Conservation (phyloP, 2,888 invertebrate genomes). For the Bombylius discolor region DNA sequence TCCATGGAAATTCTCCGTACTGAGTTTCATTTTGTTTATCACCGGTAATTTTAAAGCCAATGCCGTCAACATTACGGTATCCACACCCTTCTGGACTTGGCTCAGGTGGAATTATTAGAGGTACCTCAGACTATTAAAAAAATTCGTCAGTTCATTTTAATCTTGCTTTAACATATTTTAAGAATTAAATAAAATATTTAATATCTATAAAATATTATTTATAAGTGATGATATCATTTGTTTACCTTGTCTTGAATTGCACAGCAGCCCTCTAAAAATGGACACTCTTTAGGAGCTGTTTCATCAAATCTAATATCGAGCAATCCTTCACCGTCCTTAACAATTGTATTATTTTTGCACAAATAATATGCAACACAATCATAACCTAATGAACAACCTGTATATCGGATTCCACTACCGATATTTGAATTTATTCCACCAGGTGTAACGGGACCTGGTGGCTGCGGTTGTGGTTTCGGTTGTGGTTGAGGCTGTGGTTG, state of each 20-base stretch:
- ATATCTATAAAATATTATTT: too few relatives aligned
- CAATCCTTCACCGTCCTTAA: conserved; percentile 55
- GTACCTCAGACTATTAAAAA: too few relatives aligned
- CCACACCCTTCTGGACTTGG: conserved; percentile 46
- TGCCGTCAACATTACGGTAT: conserved; percentile 55
- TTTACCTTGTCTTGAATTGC: neutral
- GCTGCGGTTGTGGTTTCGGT: neutral
- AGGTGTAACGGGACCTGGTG: neutral
- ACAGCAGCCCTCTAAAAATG: neutral
- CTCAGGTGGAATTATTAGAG: conserved; percentile 23
- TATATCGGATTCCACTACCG: neutral
- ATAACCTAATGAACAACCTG: conserved; percentile 36
- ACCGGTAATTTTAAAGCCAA: conserved; percentile 55
- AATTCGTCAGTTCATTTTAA: too few relatives aligned
- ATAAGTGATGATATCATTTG: too few relatives aligned
- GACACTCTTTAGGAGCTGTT: conserved; percentile 16
- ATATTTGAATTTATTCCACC: neutral
- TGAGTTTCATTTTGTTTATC: conserved; percentile 53
- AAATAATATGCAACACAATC: conserved; percentile 68
- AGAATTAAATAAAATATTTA: too few relatives aligned
- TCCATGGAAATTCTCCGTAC: conserved; percentile 36
- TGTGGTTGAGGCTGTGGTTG: too few relatives aligned
- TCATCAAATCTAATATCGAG: conserved; percentile 59
- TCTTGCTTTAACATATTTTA: too few relatives aligned
- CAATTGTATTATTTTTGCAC: conserved; percentile 52